These are phyloP conservation scores for Calliphora vicina DNA, from an alignment of 1,140 invertebrate species.

Conservation along the genomic window DNA sequence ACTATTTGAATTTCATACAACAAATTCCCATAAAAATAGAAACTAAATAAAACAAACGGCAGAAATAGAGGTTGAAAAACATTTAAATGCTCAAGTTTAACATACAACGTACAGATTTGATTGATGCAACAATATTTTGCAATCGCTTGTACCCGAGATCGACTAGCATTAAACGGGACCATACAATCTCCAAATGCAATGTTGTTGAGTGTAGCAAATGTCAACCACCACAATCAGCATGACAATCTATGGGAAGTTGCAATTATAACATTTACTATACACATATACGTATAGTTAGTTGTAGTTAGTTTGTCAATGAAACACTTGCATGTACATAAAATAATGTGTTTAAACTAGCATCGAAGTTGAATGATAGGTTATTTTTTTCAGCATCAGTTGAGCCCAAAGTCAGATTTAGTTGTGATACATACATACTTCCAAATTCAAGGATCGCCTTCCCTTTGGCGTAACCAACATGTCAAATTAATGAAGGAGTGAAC, in stretches of 20 bases:
- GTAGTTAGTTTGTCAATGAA: too few relatives aligned
- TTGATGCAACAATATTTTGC: constrained; percentile 1
- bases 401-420: too few relatives aligned
- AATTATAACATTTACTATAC: not conserved
- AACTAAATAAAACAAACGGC: not conserved
- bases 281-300: too few relatives aligned
- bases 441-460: too few relatives aligned
- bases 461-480: too few relatives aligned
- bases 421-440: too few relatives aligned
- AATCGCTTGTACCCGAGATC: not conserved
- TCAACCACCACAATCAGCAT: too few relatives aligned
- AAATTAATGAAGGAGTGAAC: too few relatives aligned
- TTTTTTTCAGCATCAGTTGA: too few relatives aligned
- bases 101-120: constrained; percentile 9
- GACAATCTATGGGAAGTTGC: not conserved
- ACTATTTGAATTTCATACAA: not conserved
- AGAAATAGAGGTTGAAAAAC: not conserved
- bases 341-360: too few relatives aligned
- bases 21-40: not conserved
- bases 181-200: not conserved
- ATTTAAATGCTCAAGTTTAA: constrained; percentile 11
- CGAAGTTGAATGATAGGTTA: too few relatives aligned
- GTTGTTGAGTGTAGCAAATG: not conserved
- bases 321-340: too few relatives aligned
- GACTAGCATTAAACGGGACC: not conserved